phyloP scores from a whole-genome alignment of 2,797 vertebrate species.

The Morus bassanus region DNA sequence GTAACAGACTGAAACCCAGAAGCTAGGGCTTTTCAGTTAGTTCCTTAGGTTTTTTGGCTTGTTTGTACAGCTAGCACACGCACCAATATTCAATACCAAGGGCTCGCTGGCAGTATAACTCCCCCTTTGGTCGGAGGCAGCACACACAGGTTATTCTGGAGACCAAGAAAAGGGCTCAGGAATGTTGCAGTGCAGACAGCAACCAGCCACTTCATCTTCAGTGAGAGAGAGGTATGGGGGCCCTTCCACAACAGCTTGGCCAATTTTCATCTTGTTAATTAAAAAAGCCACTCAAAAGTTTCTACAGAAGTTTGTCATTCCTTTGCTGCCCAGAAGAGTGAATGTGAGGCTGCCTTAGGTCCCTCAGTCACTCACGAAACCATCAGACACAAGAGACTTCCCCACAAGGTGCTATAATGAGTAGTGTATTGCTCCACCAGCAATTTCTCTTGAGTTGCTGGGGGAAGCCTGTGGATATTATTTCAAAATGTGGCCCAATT shows the following conservation, averaged over 20 bases:
- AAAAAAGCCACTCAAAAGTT: neutral
- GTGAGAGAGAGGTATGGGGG: neutral
- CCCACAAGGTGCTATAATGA: neutral
- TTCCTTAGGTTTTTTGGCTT: neutral
- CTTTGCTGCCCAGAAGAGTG: neutral
- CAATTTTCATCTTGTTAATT: neutral
- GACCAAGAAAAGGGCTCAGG: neutral
- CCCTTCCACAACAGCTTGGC: neutral
- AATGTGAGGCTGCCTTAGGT: neutral
- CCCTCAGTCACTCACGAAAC: neutral
- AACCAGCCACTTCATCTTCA: neutral
- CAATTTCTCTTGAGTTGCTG: neutral
- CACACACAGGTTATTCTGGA: neutral
- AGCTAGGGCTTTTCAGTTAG: neutral
- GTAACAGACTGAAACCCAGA: neutral
- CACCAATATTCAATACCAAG: neutral
- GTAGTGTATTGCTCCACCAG: neutral
- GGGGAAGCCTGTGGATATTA: neutral
- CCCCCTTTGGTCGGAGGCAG: neutral
- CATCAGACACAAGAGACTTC: neutral
- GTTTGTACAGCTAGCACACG: neutral
- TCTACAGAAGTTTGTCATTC: neutral
- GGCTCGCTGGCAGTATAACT: neutral
- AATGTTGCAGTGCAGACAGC: neutral
- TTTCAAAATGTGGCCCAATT: neutral